Conservation (phyloP, 2,113 vertebrate genomes). For the Lamprotornis superbus region DNA sequence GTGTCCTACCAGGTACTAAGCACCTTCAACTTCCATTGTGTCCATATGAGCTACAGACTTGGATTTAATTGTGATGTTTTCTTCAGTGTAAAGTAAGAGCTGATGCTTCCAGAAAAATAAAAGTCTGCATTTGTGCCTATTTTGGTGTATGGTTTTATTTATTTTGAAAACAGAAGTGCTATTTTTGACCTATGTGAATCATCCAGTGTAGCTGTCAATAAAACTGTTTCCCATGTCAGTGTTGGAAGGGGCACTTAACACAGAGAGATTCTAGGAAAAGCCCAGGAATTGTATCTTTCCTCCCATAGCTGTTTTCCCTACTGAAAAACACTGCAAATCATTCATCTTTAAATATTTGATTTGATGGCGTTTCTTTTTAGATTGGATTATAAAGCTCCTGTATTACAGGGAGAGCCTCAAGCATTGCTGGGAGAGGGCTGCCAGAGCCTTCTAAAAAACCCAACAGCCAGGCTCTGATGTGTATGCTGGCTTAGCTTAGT, state of each 20-base stretch:
- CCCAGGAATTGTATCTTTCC: neutral
- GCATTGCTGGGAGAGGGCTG: neutral
- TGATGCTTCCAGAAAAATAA: neutral
- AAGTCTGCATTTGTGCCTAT: neutral
- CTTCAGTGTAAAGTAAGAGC: neutral
- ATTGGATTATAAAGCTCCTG: rapidly evolving
- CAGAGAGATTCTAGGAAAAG: neutral
- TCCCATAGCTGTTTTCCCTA: neutral
- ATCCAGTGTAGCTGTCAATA: neutral
- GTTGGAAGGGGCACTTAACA: neutral
- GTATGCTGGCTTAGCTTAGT: neutral
- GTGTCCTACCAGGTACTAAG: neutral
- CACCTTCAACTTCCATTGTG: neutral
- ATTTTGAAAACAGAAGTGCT: neutral
- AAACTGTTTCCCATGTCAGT: neutral
- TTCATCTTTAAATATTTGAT: neutral
- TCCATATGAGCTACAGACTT: neutral
- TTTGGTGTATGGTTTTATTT: neutral
- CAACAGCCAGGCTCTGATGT: neutral
- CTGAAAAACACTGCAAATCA: neutral
- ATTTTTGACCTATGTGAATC: neutral
- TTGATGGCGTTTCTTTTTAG: neutral
- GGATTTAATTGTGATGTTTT: neutral
- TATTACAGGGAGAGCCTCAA: neutral
- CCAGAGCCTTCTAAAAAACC: neutral